Base-by-base conservation (phyloP, 2,888 invertebrate species). In the Drosophila mimetica region DNA sequence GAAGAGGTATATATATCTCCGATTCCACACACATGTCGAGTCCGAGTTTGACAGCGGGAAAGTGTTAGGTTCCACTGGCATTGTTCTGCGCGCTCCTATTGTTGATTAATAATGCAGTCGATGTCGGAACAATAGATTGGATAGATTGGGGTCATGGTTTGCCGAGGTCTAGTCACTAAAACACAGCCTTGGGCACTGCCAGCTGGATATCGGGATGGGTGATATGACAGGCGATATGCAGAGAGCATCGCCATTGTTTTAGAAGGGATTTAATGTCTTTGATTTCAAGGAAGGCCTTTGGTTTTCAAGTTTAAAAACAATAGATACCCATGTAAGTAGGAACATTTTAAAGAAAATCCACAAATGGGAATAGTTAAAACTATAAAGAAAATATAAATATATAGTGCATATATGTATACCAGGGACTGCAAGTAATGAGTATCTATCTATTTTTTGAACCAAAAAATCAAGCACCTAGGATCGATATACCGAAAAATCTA, bases 81-180 rank as follows among this genome's bases (percentile, higher is more conserved):
- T 67, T 67, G 57, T 57, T 57, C 14, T 57, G 39, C 28, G 50
- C 61, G 11, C 8, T 54, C 34, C 60, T 50, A 50, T 61, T 71
- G 71, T 70, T 70, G 53, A 71, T 70, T 70, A 70, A 70, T 71
- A 70, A 61, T 70, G 39, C 61, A 70, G 18, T 39, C 18, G 46
- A 30, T 14, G 36, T 42, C 28, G 52, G 52, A 71, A 70, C 70
- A 70, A 70, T 61, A 50, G 53, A 50, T 52, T 16, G 34, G 41
- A 70, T 57, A 34, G 59, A 70, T 71, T 50, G 18, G 50, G 70
- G 70, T 54, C 70, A 70, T 30, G 36, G 60, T 16, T 60, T 22
- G 41, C 22, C 11, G 28, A 22, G 48, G 48, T 48, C 39, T 39
- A 39, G 60, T 32, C 39, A 16, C 41, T 13, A 25, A 28, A 18